Conservation (phyloP, 2,888 invertebrate species). For the Meandrusa payeni region DNA sequence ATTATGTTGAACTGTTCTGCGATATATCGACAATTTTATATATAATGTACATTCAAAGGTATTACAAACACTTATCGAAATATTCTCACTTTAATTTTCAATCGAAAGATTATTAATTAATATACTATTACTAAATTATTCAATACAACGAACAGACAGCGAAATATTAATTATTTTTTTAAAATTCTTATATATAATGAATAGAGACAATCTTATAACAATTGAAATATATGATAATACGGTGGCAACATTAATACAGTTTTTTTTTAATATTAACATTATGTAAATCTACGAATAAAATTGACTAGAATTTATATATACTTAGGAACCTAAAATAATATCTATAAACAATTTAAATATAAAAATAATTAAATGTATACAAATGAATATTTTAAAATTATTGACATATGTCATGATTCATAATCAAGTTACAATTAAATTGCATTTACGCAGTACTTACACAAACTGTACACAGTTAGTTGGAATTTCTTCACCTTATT, state of each 20-base stretch:
- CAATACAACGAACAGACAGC: slow-evolving; percentile 2
- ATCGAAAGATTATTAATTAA: slow-evolving; percentile 28
- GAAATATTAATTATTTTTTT: slow-evolving; percentile 6
- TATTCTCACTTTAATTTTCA: slow-evolving; percentile 44
- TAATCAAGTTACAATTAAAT: slow-evolving; percentile 15
- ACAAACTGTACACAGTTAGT: slow-evolving; percentile 6
- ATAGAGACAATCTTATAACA: slow-evolving; percentile 12
- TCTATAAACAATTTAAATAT: slow-evolving; percentile 1
- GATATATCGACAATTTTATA: too few species aligned
- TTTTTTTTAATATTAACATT: slow-evolving; percentile 20
- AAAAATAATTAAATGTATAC: not conserved
- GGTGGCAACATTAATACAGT: slow-evolving; percentile 18
- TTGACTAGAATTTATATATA: slow-evolving; percentile 67
- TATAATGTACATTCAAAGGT: slow-evolving; percentile 24
- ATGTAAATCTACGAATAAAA: slow-evolving; percentile 38
- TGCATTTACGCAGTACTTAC: slow-evolving; percentile 8
- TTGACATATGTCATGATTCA: slow-evolving; percentile 1
- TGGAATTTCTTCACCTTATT: slow-evolving; percentile 10
- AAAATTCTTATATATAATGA: slow-evolving; percentile 4
- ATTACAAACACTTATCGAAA: slow-evolving; percentile 37
- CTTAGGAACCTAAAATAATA: slow-evolving; percentile 45
- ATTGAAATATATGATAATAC: slow-evolving; percentile 10
- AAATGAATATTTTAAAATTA: slow-evolving; percentile 1
- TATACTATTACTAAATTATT: slow-evolving; percentile 17
- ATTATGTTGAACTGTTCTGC: too few species aligned